Conservation (phyloP, 2,113 vertebrate genomes). For the Tupaia tana region DNA sequence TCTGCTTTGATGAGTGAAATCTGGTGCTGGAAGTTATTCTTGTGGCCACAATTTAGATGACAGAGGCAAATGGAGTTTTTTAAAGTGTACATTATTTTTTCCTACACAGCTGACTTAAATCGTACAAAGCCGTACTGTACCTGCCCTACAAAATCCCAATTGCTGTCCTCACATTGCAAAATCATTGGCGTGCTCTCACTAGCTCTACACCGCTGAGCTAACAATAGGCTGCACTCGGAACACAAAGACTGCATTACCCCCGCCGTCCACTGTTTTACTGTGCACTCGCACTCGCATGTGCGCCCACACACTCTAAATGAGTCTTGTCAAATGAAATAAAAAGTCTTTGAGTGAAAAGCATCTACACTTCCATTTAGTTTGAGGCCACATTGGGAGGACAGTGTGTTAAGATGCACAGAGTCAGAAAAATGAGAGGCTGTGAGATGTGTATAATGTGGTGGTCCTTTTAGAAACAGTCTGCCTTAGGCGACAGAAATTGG, state of each 20-base stretch:
- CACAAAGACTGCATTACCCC: not conserved
- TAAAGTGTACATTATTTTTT: not conserved
- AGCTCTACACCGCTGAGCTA: not conserved
- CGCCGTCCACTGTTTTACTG: not conserved
- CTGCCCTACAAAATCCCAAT: slow-evolving; percentile 20
- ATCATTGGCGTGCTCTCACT: not conserved
- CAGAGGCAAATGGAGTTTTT: slow-evolving; percentile 1
- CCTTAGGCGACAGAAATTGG: not conserved
- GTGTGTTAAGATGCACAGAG: not conserved
- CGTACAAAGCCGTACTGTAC: slow-evolving; percentile 6
- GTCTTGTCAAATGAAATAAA: not conserved
- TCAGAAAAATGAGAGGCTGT: not conserved
- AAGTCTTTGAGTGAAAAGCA: not conserved
- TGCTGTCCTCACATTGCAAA: not conserved
- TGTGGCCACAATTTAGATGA: slow-evolving; percentile 11
- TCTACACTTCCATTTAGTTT: not conserved
- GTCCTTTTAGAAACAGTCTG: not conserved
- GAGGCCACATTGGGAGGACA: not conserved
- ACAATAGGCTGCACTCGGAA: not conserved
- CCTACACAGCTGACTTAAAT: not conserved
- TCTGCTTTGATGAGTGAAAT: slow-evolving; percentile 5
- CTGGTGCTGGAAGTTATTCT: not conserved
- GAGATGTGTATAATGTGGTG: not conserved
- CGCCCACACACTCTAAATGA: not conserved
- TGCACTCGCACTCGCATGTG: not conserved